phyloP scores from a whole-genome alignment of 2,888 invertebrate species.

The Ectropis crepuscularia region DNA sequence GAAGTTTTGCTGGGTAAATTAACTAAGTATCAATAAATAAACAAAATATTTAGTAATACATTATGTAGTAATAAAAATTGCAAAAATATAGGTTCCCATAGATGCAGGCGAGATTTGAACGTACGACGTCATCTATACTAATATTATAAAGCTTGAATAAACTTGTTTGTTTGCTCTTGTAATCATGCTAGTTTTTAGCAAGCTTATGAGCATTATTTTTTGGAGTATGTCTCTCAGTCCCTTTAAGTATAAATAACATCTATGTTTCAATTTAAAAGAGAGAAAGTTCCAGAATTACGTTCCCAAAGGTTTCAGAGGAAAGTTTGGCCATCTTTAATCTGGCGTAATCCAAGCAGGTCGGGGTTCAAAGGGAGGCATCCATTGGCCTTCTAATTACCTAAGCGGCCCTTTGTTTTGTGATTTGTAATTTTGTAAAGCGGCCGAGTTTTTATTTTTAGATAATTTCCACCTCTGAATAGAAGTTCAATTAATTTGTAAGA shows the following conservation, averaged over 20 bases:
- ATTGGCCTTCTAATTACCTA: constrained; percentile 18
- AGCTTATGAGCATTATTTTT: too few relatives aligned
- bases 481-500: not conserved
- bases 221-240: not conserved
- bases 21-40: too few relatives aligned
- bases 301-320: constrained; percentile 9
- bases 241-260: not conserved
- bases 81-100: too few relatives aligned
- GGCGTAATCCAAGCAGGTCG: constrained; percentile 1
- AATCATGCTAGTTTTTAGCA: too few relatives aligned
- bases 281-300: constrained; percentile 8
- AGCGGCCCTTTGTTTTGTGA: not conserved
- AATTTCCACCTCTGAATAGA: not conserved
- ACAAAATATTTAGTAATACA: too few relatives aligned
- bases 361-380: constrained; percentile 20
- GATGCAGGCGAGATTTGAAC: too few relatives aligned
- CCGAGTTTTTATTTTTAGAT: not conserved
- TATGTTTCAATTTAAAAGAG: not conserved
- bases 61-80: too few relatives aligned
- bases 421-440: not conserved
- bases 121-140: too few relatives aligned
- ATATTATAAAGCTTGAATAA: too few relatives aligned
- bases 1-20: too few relatives aligned
- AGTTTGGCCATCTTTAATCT: constrained; percentile 2
- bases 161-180: too few relatives aligned